Percentiles rank a stretch among this genome's conserved stretches.
Conservation (phyloP, 2,888 invertebrate species). For the Amaurobius ferox region DNA sequence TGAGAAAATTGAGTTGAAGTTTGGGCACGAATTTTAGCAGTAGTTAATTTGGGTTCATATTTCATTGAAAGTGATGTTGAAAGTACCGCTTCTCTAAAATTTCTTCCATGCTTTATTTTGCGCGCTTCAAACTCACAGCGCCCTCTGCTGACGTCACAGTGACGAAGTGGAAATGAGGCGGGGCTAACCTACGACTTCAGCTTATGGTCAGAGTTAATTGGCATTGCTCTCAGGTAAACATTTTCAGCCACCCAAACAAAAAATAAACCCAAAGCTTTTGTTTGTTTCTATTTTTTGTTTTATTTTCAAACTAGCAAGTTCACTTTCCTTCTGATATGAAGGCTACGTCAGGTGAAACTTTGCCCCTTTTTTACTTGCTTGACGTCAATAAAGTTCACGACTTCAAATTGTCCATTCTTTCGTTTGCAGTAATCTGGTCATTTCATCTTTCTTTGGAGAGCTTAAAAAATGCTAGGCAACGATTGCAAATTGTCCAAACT, state of each 20-base stretch:
- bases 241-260: slow-evolving; percentile 29
- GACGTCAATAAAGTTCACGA: slow-evolving; percentile 41
- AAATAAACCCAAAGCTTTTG: not conserved
- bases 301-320: slow-evolving; percentile 25
- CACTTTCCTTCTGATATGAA: slow-evolving; percentile 51
- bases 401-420: not conserved
- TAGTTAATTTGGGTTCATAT: slow-evolving; percentile 6
- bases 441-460: too few species aligned
- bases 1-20: slow-evolving; percentile 9
- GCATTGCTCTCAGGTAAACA: slow-evolving; percentile 50
- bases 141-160: slow-evolving; percentile 57
- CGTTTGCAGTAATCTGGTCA: not conserved
- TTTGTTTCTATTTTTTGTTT: not conserved
- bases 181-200: slow-evolving; percentile 1
- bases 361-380: slow-evolving; percentile 25
- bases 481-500: not conserved
- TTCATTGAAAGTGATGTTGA: slow-evolving; percentile 40
- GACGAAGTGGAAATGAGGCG: slow-evolving; percentile 26
- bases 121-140: slow-evolving; percentile 61
- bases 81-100: slow-evolving; percentile 34
- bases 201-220: slow-evolving; percentile 35
- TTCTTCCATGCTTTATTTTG: slow-evolving; percentile 68
- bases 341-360: slow-evolving; percentile 25
- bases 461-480: not conserved
- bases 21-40: not conserved